Evolutionary conservation across 2,888 invertebrate species (phyloP), one percentile per base, ranked within the genome.

Genomic region (Tridacna gigas): DNA sequence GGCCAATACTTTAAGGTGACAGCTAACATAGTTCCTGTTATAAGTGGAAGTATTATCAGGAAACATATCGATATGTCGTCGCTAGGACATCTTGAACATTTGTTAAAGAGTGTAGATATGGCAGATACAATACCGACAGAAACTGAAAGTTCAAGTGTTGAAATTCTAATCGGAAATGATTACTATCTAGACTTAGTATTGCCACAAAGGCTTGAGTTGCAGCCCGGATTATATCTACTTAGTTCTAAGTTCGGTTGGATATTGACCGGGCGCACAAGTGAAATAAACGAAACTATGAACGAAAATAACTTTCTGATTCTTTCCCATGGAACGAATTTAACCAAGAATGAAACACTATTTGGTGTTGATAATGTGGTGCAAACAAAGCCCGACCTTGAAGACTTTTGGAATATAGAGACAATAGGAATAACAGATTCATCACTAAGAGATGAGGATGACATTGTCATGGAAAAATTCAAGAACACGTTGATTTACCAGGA

Each of bases 321-420:
- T 18, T 74, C 82, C n/a, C 60, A 77, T 74, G 82, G 74, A 25
- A 47, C 9, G 13, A 60, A 73, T 18, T 15, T 69, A 11, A 66
- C 61, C 45, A 20, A 66, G 13, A 22, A 15, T 11, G 22, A 22
- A 22, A 25, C 65, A 13, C 73, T 73, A 25, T 15, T 77, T 18
- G 15, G 7, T 4, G 28, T 81, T 25, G 77, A 81, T 63, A 22
- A 13, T 22, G 51, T 18, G 4, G n/a, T 83, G 18, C 74, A 77
- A 28, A 71, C 18, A 3, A 80, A 80, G 66, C 77, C 83, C 11
- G 63, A 67, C 20, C 47, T 83, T 2, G 77, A 80, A 61, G 83
- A 83, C 28, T 77, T 81, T 60, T 81, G 81, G 81, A 61, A 26
- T n/a, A 60, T 77, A 4, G 73, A 81, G 45, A 12, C 81, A 18